These are phyloP conservation scores for Sarcophaga variegata DNA, from an alignment of 2,888 invertebrate species.

Conservation along the genomic window DNA sequence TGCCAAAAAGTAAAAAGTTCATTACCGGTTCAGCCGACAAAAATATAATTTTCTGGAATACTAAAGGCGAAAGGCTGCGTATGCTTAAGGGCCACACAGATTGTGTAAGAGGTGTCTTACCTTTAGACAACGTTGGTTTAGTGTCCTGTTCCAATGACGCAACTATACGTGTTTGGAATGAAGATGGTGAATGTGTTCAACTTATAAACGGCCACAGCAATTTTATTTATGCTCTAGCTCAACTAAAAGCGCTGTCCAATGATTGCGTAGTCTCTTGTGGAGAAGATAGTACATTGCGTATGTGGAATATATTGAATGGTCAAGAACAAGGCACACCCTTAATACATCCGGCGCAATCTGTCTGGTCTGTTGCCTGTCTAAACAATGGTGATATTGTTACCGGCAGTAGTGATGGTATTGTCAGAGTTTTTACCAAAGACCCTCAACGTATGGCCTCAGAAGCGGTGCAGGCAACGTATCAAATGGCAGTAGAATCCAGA, in stretches of 20 bases:
- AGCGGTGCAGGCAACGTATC: constrained; percentile 85
- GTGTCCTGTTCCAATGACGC: constrained; percentile 97
- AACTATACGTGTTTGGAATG: constrained; percentile 91
- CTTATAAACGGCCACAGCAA: constrained; percentile 92
- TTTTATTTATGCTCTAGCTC: constrained; percentile 90
- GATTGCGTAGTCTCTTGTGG: constrained; percentile 90
- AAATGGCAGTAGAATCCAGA: constrained; percentile 87
- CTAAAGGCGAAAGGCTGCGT: constrained; percentile 86
- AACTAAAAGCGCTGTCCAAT: constrained; percentile 83
- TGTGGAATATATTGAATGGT: constrained; percentile 85
- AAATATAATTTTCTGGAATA: constrained; percentile 91
- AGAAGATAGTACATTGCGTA: constrained; percentile 92
- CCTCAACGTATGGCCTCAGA: constrained; percentile 87
- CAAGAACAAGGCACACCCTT: constrained; percentile 77
- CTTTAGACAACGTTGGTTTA: constrained; percentile 87
- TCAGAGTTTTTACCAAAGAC: constrained; percentile 92
- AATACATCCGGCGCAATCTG: constrained; percentile 89
- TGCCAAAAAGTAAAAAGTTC: constrained; percentile 79
- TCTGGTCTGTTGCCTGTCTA: constrained; percentile 93
- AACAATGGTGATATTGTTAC: constrained; percentile 94
- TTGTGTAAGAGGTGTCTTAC: constrained; percentile 90
- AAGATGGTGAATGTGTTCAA: constrained; percentile 89
- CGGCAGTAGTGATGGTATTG: constrained; percentile 93
- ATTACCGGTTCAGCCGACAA: constrained; percentile 97
- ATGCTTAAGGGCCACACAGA: constrained; percentile 93